Evolutionary conservation across 2,113 vertebrate genomes (phyloP).

Genomic region (Sceloporus undulatus): DNA sequence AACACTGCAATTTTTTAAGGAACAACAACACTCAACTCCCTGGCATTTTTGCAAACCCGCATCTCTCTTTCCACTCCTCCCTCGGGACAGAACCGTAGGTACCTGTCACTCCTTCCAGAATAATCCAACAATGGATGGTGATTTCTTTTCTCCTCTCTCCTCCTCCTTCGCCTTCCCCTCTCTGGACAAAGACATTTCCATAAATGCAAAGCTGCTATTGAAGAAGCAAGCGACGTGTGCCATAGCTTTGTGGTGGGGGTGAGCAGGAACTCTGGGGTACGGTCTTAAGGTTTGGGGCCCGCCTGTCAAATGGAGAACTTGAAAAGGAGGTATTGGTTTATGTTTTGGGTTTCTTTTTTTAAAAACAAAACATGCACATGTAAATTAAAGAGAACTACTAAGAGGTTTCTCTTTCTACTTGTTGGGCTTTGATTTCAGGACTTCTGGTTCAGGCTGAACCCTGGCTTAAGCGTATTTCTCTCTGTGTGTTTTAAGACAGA

Average conservation of each 20-base stretch:
- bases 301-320: constrained; percentile 31
- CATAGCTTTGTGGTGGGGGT: neutral
- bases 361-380: constrained; percentile 42
- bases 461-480: neutral
- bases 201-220: constrained; percentile 3
- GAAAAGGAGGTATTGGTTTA: neutral
- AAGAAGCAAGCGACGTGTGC: neutral
- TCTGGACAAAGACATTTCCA: constrained; percentile 16
- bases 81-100: constrained; percentile 42
- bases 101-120: constrained; percentile 2
- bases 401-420: constrained; percentile 34
- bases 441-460: neutral
- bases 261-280: too few species aligned
- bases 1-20: constrained; percentile 41
- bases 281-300: neutral
- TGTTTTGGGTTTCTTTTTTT: constrained; percentile 9
- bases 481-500: neutral
- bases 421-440: constrained; percentile 35
- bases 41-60: constrained; percentile 49
- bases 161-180: too few species aligned
- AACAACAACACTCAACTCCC: neutral
- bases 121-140: neutral
- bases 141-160: too few species aligned
- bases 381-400: constrained; percentile 62
- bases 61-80: constrained; percentile 13